Conservation (phyloP, 2,113 vertebrate genomes). For the Toxotes jaculatrix region DNA sequence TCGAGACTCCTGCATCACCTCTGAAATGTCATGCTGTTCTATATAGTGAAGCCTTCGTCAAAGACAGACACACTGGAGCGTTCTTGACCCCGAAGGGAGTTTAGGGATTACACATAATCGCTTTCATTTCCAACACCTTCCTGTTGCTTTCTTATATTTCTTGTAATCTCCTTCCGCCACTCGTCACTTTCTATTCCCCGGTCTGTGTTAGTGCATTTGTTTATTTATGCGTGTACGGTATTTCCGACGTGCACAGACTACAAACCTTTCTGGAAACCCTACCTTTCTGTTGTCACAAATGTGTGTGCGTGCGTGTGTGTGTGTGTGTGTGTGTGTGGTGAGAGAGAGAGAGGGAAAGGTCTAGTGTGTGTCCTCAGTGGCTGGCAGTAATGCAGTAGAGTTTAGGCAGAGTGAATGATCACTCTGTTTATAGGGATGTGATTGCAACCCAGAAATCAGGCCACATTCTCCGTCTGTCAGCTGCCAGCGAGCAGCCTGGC, state of each 20-base stretch:
- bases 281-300: constrained; percentile 46
- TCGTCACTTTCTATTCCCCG: constrained; percentile 4
- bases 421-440: constrained; percentile 82
- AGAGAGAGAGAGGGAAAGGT: not conserved
- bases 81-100: constrained; percentile 54
- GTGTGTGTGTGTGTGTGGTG: constrained; percentile 5
- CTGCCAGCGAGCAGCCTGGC: constrained; percentile 70
- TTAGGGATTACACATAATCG: constrained; percentile 47
- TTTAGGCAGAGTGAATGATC: constrained; percentile 81
- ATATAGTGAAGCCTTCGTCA: constrained; percentile 10
- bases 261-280: constrained; percentile 28
- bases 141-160: constrained; percentile 29
- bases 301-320: constrained; percentile 18
- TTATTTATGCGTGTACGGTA: constrained; percentile 32
- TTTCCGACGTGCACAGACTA: constrained; percentile 23
- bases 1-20: constrained; percentile 42
- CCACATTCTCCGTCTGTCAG: constrained; percentile 70
- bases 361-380: constrained; percentile 50
- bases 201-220: constrained; percentile 30
- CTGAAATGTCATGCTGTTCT: constrained; percentile 5
- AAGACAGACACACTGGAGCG: constrained; percentile 1
- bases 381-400: constrained; percentile 59
- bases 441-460: constrained; percentile 76
- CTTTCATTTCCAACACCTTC: constrained; percentile 54
- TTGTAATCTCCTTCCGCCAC: constrained; percentile 44